A percentile compares a stretch with the other conserved stretches of the same genome.
These are phyloP conservation scores for Bradypodion ventrale DNA, from an alignment of 2,797 vertebrate species.

Conservation along the genomic window DNA sequence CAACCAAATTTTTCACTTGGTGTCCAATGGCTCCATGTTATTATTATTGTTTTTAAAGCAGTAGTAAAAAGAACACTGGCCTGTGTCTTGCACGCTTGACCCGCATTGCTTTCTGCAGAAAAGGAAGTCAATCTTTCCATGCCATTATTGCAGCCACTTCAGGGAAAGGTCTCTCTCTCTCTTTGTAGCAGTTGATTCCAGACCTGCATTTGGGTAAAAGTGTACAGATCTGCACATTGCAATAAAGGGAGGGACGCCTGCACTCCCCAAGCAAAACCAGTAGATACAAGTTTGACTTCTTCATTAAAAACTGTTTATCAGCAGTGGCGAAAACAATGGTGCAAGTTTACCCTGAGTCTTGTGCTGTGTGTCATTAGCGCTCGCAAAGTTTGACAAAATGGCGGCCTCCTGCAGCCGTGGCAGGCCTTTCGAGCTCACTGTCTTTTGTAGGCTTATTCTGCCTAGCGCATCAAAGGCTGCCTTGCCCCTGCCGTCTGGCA, in stretches of 20 bases:
- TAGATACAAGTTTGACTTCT: slow-evolving; percentile 23
- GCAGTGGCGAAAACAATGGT: neutral
- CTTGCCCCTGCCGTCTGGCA: neutral
- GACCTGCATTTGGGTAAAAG: slow-evolving; percentile 48
- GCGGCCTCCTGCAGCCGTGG: too few species aligned
- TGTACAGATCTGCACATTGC: slow-evolving; percentile 36
- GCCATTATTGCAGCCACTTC: too few species aligned
- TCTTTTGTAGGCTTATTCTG: neutral
- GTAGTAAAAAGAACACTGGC: too few species aligned
- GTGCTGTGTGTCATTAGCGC: neutral
- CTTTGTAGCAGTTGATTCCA: slow-evolving; percentile 59
- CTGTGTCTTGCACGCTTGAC: too few species aligned
- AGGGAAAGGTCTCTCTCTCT: slow-evolving; percentile 5
- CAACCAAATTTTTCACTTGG: neutral
- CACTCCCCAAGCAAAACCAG: slow-evolving; percentile 43
- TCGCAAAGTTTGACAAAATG: neutral
- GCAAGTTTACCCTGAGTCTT: neutral
- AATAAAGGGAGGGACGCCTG: slow-evolving; percentile 35
- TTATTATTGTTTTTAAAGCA: too few species aligned
- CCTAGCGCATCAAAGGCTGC: neutral
- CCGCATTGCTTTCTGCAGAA: neutral
- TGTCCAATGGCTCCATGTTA: neutral
- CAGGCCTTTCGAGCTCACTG: neutral
- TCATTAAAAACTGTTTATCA: neutral
- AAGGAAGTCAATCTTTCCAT: too few species aligned